Conservation (phyloP, 2,113 vertebrate genomes). For the Enhydra lutris region DNA sequence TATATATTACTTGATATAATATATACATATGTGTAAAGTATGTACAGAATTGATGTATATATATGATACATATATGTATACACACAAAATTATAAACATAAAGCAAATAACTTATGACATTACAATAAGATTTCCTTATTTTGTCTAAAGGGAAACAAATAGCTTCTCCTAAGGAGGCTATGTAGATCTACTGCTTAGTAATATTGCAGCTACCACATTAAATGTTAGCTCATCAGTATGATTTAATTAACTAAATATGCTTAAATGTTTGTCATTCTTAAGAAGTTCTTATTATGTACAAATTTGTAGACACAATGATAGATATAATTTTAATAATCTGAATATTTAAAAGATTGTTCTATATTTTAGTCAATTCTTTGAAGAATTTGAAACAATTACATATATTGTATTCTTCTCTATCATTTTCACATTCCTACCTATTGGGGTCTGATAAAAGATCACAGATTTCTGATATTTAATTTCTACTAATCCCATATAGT, state of each 20-base stretch:
- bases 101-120: not conserved
- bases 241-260: constrained; percentile 7
- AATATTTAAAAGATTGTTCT: not conserved
- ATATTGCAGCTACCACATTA: not conserved
- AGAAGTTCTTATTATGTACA: not conserved
- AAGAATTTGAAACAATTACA: not conserved
- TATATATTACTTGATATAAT: not conserved
- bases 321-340: not conserved
- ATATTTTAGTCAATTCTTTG: not conserved
- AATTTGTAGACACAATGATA: constrained; percentile 22
- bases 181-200: not conserved
- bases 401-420: not conserved
- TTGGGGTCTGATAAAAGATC: not conserved
- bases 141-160: not conserved
- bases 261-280: constrained; percentile 19
- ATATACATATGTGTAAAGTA: not conserved
- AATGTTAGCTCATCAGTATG: not conserved
- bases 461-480: not conserved
- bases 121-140: not conserved
- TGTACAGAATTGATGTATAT: not conserved
- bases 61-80: not conserved
- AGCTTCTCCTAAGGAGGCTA: not conserved
- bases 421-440: not conserved
- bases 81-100: not conserved
- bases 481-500: not conserved